phyloP scores from a whole-genome alignment of 2,113 vertebrate species.

The Austrofundulus limnaeus region DNA sequence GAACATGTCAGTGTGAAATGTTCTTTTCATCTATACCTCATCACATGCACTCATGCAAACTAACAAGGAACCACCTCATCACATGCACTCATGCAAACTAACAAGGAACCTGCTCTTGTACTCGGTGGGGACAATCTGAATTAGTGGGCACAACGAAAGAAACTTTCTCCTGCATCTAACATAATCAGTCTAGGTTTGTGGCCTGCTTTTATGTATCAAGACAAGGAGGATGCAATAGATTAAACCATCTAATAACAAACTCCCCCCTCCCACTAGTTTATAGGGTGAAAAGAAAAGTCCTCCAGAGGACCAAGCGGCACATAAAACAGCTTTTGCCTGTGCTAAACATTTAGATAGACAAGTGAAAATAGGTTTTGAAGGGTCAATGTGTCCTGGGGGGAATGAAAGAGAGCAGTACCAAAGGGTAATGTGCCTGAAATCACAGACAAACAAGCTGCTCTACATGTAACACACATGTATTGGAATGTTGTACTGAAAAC shows the following conservation, averaged over 20 bases:
- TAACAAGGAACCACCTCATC: conserved; percentile 7
- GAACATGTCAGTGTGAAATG: conserved; percentile 39
- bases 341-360: conserved; percentile 47
- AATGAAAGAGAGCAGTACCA: conserved; percentile 12
- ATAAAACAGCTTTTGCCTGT: conserved; percentile 31
- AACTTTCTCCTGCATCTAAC: conserved; percentile 56
- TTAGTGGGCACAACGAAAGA: conserved; percentile 42
- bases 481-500: conserved; percentile 25
- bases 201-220: conserved; percentile 66
- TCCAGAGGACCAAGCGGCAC: conserved; percentile 9
- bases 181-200: conserved; percentile 22
- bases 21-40: conserved; percentile 31
- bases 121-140: conserved; percentile 52
- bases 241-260: not conserved
- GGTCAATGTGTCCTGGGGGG: conserved; percentile 35
- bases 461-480: conserved; percentile 11
- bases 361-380: conserved; percentile 32
- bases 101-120: conserved; percentile 24
- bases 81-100: conserved; percentile 26
- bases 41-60: conserved; percentile 28
- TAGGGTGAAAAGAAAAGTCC: conserved; percentile 27
- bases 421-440: conserved; percentile 38
- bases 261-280: too few relatives aligned
- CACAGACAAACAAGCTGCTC: conserved; percentile 34
- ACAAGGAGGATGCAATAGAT: conserved; percentile 27